Evolutionary conservation across 2,888 invertebrate genomes (phyloP).

Genomic region (Sesamia inferens): DNA sequence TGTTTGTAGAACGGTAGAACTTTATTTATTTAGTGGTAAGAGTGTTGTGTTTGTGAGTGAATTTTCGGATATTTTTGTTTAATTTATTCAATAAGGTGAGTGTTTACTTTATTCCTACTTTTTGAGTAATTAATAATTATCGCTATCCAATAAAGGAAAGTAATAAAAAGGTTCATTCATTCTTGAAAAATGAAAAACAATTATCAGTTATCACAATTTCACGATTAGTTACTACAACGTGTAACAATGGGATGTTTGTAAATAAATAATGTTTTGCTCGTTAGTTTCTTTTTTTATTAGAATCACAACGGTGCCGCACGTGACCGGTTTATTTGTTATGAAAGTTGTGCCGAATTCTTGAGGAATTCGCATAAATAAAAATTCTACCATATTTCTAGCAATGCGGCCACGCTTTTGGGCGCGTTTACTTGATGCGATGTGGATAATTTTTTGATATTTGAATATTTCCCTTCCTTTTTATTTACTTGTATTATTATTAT

Average conservation of each 20-base stretch:
- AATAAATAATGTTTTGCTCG: not conserved
- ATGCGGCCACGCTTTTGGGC: no score
- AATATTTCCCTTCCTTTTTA: no score
- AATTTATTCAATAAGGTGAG: conserved; percentile 36
- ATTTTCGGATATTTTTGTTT: conserved; percentile 20
- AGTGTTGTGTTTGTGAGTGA: conserved; percentile 50
- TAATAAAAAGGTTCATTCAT: not conserved
- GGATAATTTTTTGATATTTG: no score
- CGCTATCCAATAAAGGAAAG: not conserved
- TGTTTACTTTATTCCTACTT: not conserved
- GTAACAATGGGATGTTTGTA: conserved; percentile 21
- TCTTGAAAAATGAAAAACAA: no score
- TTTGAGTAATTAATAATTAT: not conserved
- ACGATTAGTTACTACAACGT: not conserved
- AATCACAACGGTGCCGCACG: not conserved
- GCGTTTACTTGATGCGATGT: no score
- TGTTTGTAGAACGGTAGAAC: conserved; percentile 7
- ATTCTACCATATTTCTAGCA: not conserved
- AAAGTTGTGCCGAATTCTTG: not conserved
- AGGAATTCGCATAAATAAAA: not conserved
- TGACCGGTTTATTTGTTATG: not conserved
- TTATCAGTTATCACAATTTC: not conserved
- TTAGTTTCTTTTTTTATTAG: not conserved
- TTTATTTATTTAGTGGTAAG: conserved; percentile 20
- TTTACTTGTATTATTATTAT: no score